phyloP scores from a whole-genome alignment of 2,113 vertebrate genomes.

The Gallinago media region DNA sequence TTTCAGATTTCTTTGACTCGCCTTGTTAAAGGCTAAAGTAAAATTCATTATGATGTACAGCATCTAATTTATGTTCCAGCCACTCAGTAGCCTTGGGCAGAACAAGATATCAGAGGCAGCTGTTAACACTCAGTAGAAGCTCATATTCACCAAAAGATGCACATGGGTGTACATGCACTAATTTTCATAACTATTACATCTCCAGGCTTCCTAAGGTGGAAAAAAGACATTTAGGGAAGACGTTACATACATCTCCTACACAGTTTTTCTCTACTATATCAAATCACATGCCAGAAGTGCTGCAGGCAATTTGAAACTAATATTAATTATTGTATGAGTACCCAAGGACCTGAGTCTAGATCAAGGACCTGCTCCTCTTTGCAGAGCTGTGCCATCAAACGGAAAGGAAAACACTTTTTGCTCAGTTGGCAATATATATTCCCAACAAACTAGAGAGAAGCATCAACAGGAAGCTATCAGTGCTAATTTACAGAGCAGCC shows the following conservation, averaged over 20 bases:
- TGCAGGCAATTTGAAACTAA: not conserved
- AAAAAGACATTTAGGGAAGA: not conserved
- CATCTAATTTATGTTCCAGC: not conserved
- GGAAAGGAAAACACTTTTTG: not conserved
- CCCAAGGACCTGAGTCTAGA: not conserved
- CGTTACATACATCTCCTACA: not conserved
- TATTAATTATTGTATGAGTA: not conserved
- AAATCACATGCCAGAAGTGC: not conserved
- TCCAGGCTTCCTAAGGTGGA: not conserved
- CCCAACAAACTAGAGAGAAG: not conserved
- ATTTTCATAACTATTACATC: not conserved
- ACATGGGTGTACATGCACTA: not conserved
- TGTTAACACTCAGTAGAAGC: not conserved
- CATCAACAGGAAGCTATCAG: not conserved
- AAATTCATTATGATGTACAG: not conserved
- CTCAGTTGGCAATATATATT: not conserved
- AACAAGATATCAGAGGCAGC: not conserved
- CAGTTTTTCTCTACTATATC: not conserved
- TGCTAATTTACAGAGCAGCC: not conserved
- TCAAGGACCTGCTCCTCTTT: not conserved
- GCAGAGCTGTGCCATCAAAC: not conserved
- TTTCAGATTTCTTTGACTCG: not conserved
- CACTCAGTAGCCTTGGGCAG: not conserved
- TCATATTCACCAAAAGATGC: not conserved
- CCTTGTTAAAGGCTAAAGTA: not conserved